Base-by-base conservation (phyloP, 2,888 invertebrate genomes). In the Limnephilus rhombicus region DNA sequence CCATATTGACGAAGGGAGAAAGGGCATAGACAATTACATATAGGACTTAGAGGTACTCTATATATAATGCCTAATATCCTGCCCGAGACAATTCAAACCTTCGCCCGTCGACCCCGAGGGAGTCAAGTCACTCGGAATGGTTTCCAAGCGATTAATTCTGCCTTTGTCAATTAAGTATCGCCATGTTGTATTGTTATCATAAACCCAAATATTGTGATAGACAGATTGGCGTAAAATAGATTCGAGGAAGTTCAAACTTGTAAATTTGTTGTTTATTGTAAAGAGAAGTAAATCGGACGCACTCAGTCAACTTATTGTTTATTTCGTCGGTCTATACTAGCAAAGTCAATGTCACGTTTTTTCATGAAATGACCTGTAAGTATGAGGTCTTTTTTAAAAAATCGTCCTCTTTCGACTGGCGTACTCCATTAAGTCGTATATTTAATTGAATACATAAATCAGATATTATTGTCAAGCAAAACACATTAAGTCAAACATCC, bases 121-220 rank as follows among this genome's bases (percentile, higher is more conserved):
- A 68, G 24, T 68, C 68, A 68, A 68, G 68, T 68, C 68, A 68
- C 68, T 68, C 37, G 83, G 37, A 83, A 83, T 24, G 24, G 24
- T 83, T 83, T 83, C 37, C 83, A 18, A 37, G 37, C 37, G 83
- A 83, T 83, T 83, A 83, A 83, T 37, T 83, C 37, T 83, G 34
- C 83, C 37, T 41, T 83, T 83, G 37, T 37, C 83, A 41, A 83
- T 83, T 9, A 68, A 68, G 68, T 68, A 68, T n/a, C 18, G 53
- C 68, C 68, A n/a, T 68, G 7, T 68, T 68, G 24, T 68, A 68
- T 68, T 68, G 68, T 68, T 68, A 24, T 68, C 9, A n/a, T 68
- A 68, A 68, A 24, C 68, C 68, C 4, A 68, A 68, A 68, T n/a
- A 24, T n/a, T 68, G 68, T 68, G 68, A 68, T 24, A 68, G 24